These are phyloP conservation scores for Amazonetta brasiliensis DNA, from an alignment of 2,797 vertebrate genomes.

Conservation along the genomic window DNA sequence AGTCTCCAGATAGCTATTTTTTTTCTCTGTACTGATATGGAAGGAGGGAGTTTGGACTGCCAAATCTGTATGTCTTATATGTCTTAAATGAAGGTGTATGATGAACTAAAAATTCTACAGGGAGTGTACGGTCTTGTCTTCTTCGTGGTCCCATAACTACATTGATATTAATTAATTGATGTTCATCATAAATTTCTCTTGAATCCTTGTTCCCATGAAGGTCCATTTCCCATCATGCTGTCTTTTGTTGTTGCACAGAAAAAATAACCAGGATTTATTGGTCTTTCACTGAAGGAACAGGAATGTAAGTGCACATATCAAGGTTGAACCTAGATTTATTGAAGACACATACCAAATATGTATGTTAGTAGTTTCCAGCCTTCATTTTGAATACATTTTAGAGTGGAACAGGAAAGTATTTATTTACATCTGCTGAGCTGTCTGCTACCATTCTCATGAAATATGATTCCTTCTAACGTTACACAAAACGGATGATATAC, in stretches of 20 bases:
- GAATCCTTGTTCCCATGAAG: not conserved
- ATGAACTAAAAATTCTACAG: not conserved
- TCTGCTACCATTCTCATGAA: not conserved
- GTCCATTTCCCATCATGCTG: not conserved
- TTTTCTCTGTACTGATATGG: not conserved
- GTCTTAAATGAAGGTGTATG: not conserved
- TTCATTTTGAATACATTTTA: not conserved
- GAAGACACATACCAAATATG: not conserved
- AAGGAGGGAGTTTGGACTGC: not conserved
- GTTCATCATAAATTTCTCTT: not conserved
- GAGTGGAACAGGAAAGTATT: not conserved
- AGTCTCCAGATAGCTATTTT: not conserved
- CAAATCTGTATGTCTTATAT: not conserved
- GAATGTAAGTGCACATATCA: not conserved
- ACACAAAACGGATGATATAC: not conserved
- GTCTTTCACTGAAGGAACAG: not conserved
- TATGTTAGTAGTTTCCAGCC: not conserved
- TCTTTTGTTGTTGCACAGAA: not conserved
- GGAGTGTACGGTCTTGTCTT: not conserved
- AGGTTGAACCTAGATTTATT: not conserved
- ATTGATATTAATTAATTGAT: not conserved
- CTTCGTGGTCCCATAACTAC: not conserved
- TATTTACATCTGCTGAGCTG: not conserved
- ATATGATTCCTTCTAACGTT: not conserved
- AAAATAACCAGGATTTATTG: not conserved